Base-by-base conservation (phyloP, 2,797 vertebrate species). In the Allochrocebus solatus region DNA sequence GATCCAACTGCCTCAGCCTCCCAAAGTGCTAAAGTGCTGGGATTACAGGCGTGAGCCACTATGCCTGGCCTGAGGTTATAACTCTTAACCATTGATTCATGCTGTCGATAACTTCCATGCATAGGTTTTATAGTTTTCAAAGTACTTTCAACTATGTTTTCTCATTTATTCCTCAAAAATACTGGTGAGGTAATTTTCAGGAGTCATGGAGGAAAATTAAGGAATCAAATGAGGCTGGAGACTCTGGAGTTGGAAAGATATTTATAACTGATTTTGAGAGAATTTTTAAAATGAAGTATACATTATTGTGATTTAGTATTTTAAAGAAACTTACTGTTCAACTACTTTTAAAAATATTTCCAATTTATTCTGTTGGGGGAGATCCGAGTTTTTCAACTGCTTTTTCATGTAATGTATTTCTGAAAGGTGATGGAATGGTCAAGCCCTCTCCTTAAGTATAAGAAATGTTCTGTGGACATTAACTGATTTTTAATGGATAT, bases 391-490 rank as follows among this genome's bases (percentile, higher is more conserved):
- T 96, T 93, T 79, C 36, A 87, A 24, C 82, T 78, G 67, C 67
- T 70, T 91, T 78, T 53, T 26, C 76, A 8, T 93, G 30, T 82
- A 93, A 87, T 91, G 2, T 50, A 10, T 91, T 88, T 95, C 59
- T 41, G 48, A 91, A 82, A 57, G 9, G n/a, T 61, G 22, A 24
- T n/a, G 61, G 33, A 83, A 61, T 83, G 36, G 59, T 57, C 61
- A 86, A 90, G 24, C 22, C 50, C 59, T 94, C 61, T 84, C 59
- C n/a, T 76, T 81, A 86, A 86, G 64, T 48, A 53, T 86, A 86
- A 86, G n/a, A 79, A 84, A 75, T 92, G 30, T 79, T 93, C 43
- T 79, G 11, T 64, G 90, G 91, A 91, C 19, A 76, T 89, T 81
- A 76, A 89, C 26, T 59, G 13, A 74, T 85, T 91, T 57, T 79